These are phyloP conservation scores for Catocala sponsa DNA, from an alignment of 2,888 invertebrate genomes.

Conservation along the genomic window DNA sequence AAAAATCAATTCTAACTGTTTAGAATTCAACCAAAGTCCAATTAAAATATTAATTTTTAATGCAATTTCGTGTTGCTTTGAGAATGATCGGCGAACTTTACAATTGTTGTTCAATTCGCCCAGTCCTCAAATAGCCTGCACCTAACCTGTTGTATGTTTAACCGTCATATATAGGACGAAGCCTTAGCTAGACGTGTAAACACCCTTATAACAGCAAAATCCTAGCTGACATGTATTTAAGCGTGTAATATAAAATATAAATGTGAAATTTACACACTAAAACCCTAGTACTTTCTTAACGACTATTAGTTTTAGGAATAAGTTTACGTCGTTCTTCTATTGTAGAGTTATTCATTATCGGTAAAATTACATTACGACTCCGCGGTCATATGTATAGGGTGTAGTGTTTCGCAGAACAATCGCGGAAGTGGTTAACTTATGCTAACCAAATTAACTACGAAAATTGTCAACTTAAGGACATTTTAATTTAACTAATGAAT, in stretches of 20 bases:
- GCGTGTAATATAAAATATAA: not conserved
- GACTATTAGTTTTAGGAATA: slow-evolving; percentile 34
- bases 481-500: not conserved
- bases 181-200: not conserved
- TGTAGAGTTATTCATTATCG: slow-evolving; percentile 32
- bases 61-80: too few relatives aligned
- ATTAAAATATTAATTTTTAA: too few relatives aligned
- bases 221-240: not conserved
- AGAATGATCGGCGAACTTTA: too few relatives aligned
- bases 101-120: too few relatives aligned
- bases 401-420: slow-evolving; percentile 66
- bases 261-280: slow-evolving; percentile 9
- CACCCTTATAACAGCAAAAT: not conserved
- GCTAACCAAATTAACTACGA: slow-evolving; percentile 49
- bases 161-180: too few relatives aligned
- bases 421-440: slow-evolving; percentile 62
- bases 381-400: slow-evolving; percentile 10
- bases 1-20: too few relatives aligned
- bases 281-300: slow-evolving; percentile 9
- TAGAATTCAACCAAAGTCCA: too few relatives aligned
- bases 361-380: slow-evolving; percentile 18
- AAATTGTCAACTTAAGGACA: slow-evolving; percentile 34
- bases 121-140: too few relatives aligned
- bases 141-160: too few relatives aligned
- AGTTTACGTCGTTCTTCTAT: slow-evolving; percentile 25